Evolutionary conservation across 2,888 invertebrate genomes (phyloP), one percentile per base, ranked within the genome.

Genomic region (Sphecodes monilicornis): DNA sequence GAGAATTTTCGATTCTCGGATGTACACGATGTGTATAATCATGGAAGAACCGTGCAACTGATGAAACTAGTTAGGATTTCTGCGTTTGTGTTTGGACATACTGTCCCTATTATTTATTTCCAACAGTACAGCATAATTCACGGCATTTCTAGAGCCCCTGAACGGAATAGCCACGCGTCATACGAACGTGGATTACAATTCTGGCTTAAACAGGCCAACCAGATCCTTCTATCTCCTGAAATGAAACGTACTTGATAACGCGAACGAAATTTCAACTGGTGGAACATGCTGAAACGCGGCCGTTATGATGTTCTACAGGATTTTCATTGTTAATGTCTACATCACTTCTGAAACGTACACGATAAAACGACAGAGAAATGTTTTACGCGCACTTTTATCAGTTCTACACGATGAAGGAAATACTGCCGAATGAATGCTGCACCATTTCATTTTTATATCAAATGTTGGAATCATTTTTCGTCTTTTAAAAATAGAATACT

Each of bases 11-110:
- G 36, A 68, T 66, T 43, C 73, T 22, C 66, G 70, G 66, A 29
- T 54, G 26, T 26, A 29, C 57, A 13, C 43, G 50, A 6, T n/a
- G 8, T 54, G 84, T 86, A 78, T 80, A 84, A 84, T 83, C 76
- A 78, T 22, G 60, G 11, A 26, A 26, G 26, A 26, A 29, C 57
- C 6, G 26, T 3, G 57, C 26, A 11, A n/a, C 26, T 11, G n/a
- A 41, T 57, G 72, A 76, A 76, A 69, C 75, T 78, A 69, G 60
- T 29, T 18, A 22, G 46, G 73, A 69, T 76, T 69, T 73, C 50
- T 60, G 50, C n/a, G 50, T 10, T 39, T n/a, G 26, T 26, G 50
- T 26, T 26, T 32, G 16, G 60, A 16, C 36, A 8, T 36, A 71
- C 26, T 18, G 36, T 22, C 64, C 18, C 2, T 29, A 16, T 18